phyloP scores from a whole-genome alignment of 2,888 invertebrate species.

The Amphimallon solstitiale region DNA sequence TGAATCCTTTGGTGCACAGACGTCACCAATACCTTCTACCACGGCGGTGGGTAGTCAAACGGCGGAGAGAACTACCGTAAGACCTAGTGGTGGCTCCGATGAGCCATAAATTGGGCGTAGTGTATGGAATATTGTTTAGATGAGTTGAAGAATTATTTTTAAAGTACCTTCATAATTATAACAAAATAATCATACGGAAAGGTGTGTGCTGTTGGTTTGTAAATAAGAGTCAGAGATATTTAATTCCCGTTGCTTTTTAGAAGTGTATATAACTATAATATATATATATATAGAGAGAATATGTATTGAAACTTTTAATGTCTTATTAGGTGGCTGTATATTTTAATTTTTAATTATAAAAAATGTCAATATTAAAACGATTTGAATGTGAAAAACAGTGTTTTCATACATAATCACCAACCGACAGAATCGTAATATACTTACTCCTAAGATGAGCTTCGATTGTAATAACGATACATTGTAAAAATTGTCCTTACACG shows the following conservation, averaged over 20 bases:
- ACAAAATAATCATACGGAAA: conserved; percentile 22
- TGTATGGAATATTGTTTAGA: conserved; percentile 22
- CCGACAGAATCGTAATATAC: no score
- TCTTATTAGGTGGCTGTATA: conserved; percentile 38
- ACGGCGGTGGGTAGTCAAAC: conserved; percentile 53
- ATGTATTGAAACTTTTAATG: conserved; percentile 34
- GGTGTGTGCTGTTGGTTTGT: conserved; percentile 30
- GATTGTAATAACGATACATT: no score
- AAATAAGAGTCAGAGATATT: conserved; percentile 32
- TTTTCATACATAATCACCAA: no score
- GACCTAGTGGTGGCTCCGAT: conserved; percentile 59
- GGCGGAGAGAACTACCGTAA: conserved; percentile 49
- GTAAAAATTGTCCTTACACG: no score
- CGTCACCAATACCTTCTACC: conserved; percentile 43
- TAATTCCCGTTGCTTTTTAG: conserved; percentile 35
- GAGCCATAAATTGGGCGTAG: conserved; percentile 38
- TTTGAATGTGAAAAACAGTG: conserved; percentile 15
- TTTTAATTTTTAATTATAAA: conserved; percentile 36
- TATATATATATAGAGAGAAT: conserved; percentile 14
- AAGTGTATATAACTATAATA: conserved; percentile 33
- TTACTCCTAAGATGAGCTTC: no score
- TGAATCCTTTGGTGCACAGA: conserved; percentile 58
- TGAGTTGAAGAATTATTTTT: conserved; percentile 20
- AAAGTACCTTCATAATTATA: conserved; percentile 21
- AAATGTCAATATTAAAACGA: conserved; percentile 30